Evolutionary conservation across 2,113 vertebrate genomes (phyloP), one percentile per base, ranked within the genome.

Genomic region (Dolichotis patagonum): DNA sequence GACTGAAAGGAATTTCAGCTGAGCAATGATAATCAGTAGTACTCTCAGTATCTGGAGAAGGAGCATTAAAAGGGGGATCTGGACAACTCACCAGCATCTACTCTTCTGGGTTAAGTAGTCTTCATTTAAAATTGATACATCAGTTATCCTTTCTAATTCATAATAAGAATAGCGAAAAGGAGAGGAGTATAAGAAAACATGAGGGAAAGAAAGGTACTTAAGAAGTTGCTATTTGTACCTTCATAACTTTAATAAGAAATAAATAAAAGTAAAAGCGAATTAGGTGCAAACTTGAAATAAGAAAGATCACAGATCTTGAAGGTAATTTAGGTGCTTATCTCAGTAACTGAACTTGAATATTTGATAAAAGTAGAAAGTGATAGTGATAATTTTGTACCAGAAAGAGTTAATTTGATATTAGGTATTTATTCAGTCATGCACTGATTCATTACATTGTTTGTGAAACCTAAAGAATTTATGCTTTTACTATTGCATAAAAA

Each of bases 391-490:
- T 80, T 91, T 58, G 69, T 88, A 30, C 32, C 20, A 87, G 38
- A 46, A 71, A 95, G 35, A 62, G 9, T 93, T 4, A 35, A 65
- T 32, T 46, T n/a, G 13, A 75, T 38, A 56, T 58, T 77, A 54
- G 54, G 9, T n/a, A 73, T 38, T 77, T 75, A 84, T 67, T 60
- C 91, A 19, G 3, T n/a, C 54, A 60, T n/a, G 78, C 12, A 88
- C 52, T 62, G 41, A 97, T 46, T 84, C 41, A 86, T 84, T 89
- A 91, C 91, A 73, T 6, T 52, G 16, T 49, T 85, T n/a, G 65
- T 86, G 78, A 16, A 7, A 69, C 13, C 41, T 60, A 32, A 10
- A 19, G 83, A 65, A 87, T 49, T 88, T 41, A 82, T 56, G 73
- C 1, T 43, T 82, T 94, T 87, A 17, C 24, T 88, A 20, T 26